These are phyloP conservation scores for Daktulosphaira vitifoliae DNA, from an alignment of 1,140 invertebrate species.

Conservation along the genomic window DNA sequence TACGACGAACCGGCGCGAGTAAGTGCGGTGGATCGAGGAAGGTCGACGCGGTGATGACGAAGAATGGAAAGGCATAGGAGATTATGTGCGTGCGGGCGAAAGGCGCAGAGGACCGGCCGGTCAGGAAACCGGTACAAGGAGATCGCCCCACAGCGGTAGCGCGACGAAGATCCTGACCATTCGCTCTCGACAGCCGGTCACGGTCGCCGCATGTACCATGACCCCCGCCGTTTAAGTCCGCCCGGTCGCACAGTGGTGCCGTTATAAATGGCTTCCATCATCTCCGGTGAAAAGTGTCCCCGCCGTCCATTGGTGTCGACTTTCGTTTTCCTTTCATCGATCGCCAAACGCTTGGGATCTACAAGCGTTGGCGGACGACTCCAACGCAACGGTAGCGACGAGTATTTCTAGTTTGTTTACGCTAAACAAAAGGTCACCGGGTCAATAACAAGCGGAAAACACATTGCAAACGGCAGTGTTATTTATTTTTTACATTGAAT, in stretches of 20 bases:
- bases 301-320: too few relatives aligned
- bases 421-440: too few relatives aligned
- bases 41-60: neutral
- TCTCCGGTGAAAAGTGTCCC: too few relatives aligned
- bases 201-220: constrained; percentile 7
- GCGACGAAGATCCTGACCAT: constrained; percentile 9
- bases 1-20: neutral
- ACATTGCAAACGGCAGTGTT: too few relatives aligned
- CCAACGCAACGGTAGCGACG: too few relatives aligned
- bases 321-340: too few relatives aligned
- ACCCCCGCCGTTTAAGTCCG: neutral
- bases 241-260: neutral
- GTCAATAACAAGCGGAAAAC: too few relatives aligned
- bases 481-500: too few relatives aligned
- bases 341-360: too few relatives aligned
- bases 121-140: constrained; percentile 27
- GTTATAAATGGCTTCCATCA: too few relatives aligned
- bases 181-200: constrained; percentile 27
- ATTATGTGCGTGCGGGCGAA: neutral
- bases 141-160: neutral
- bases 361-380: too few relatives aligned
- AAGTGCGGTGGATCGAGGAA: neutral
- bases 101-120: neutral
- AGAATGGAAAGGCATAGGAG: neutral
- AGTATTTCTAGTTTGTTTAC: too few relatives aligned